These are phyloP conservation scores for Corydoras sp. DNA, from an alignment of 2,113 vertebrate species.

Conservation along the genomic window DNA sequence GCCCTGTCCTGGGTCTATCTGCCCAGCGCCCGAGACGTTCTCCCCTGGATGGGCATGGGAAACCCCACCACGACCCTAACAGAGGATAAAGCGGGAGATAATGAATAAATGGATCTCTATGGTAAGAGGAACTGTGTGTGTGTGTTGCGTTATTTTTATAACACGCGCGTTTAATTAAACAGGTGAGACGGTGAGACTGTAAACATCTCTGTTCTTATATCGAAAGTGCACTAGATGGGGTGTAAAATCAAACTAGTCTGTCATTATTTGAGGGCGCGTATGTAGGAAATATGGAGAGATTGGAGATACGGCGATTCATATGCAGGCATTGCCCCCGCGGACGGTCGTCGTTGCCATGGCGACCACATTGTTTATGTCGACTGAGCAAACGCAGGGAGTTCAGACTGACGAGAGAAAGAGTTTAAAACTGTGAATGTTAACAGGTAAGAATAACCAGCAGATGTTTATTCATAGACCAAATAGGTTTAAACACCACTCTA, in stretches of 20 bases:
- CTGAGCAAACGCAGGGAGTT: conserved; percentile 3
- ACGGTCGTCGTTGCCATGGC: conserved; percentile 42
- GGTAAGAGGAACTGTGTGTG: no score
- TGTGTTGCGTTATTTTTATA: no score
- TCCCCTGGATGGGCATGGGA: no score
- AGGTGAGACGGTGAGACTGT: not conserved
- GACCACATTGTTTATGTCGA: conserved; percentile 35
- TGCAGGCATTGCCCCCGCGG: not conserved
- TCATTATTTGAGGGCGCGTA: not conserved
- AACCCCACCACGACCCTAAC: no score
- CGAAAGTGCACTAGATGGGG: not conserved
- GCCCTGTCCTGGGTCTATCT: no score
- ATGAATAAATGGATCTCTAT: no score
- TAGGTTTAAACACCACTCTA: no score
- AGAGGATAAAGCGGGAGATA: no score
- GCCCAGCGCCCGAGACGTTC: no score
- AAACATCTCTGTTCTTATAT: not conserved
- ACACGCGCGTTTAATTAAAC: no score
- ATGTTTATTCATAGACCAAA: no score
- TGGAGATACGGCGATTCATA: not conserved
- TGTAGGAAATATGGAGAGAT: not conserved
- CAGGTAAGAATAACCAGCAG: conserved; percentile 5
- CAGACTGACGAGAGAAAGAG: not conserved
- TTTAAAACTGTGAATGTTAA: not conserved
- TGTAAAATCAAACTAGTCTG: not conserved